Conservation (phyloP, 2,113 vertebrate genomes). For the Salminus brasiliensis region DNA sequence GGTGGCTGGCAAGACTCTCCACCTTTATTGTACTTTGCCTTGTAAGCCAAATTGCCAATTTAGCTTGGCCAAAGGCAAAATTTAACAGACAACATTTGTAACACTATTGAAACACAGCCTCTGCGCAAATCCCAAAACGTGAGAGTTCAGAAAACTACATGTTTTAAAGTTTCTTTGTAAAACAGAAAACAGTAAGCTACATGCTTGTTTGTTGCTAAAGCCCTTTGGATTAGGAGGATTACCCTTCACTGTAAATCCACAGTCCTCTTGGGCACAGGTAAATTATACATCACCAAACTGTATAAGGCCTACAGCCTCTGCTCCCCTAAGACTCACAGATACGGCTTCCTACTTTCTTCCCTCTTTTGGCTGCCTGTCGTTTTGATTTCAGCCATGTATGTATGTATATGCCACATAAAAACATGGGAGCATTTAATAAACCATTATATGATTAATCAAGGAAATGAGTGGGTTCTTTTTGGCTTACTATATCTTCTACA, state of each 20-base stretch:
- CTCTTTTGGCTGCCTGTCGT: background rate
- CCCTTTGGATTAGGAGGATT: conserved; percentile 3
- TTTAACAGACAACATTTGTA: conserved; percentile 4
- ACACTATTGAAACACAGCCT: background rate
- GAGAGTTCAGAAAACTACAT: background rate
- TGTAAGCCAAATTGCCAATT: conserved; percentile 11
- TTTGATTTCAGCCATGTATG: background rate
- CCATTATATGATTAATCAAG: background rate
- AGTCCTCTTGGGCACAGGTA: background rate
- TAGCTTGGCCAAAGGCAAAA: conserved; percentile 5
- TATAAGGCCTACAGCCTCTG: background rate
- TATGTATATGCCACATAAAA: too few species aligned
- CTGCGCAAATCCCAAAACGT: background rate
- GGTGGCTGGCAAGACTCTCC: background rate
- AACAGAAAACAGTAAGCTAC: background rate
- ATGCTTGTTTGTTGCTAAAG: conserved; percentile 14
- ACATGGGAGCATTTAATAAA: background rate
- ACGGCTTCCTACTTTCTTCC: background rate
- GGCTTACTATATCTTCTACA: background rate
- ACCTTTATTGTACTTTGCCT: background rate
- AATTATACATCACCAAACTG: background rate
- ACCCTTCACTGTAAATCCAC: background rate
- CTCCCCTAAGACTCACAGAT: background rate
- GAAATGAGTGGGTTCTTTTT: too few species aligned
- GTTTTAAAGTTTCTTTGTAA: background rate